A percentile compares a stretch with the other conserved stretches of the same genome.
Conservation (phyloP, 2,888 invertebrate genomes). For the Drosophila mayaguana region DNA sequence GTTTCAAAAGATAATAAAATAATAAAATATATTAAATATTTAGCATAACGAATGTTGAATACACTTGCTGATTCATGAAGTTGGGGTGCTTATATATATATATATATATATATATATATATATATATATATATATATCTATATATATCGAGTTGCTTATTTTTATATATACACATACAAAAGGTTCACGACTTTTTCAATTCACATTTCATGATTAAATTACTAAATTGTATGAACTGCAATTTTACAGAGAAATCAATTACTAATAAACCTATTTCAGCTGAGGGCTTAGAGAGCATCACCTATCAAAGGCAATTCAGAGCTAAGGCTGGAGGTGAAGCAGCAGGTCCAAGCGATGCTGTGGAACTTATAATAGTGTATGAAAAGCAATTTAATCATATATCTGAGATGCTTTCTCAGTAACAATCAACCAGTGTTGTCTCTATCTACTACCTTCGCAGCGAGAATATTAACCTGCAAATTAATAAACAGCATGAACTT, state of each 20-base stretch:
- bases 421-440: not conserved
- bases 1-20: not conserved
- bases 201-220: not conserved
- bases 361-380: not conserved
- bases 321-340: not conserved
- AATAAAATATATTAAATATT: not conserved
- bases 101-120: too few species aligned
- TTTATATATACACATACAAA: not conserved
- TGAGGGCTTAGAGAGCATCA: not conserved
- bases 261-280: not conserved
- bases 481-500: conserved; percentile 4
- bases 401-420: not conserved
- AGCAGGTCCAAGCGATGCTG: not conserved
- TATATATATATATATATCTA: too few species aligned
- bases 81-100: too few species aligned
- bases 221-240: not conserved
- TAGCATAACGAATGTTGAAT: not conserved
- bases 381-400: not conserved
- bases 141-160: not conserved
- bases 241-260: not conserved
- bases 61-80: not conserved
- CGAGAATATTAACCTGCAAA: not conserved
- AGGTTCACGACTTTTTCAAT: not conserved
- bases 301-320: not conserved
- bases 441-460: not conserved